Evolutionary conservation across 2,797 vertebrate genomes (phyloP), one percentile per base, ranked within the genome.

Genomic region (Peromyscus eremicus): DNA sequence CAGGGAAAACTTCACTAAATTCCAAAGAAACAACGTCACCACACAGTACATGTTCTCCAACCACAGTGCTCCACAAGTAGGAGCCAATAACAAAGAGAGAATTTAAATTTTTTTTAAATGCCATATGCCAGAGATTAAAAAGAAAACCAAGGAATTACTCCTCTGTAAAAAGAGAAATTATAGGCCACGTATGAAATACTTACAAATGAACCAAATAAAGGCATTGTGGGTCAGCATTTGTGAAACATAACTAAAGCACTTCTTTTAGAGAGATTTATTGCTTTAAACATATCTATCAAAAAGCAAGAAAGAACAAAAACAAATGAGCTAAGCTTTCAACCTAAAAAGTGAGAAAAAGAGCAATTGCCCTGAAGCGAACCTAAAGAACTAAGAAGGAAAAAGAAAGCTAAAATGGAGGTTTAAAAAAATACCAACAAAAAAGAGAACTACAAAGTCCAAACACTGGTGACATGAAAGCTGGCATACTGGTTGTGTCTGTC

Each of bases 291-390:
- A 96, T 96, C 91, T 96, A 92, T 96, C 85, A 91, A 71, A 95
- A 92, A 92, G 88, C 75, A 75, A 96, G 95, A 96, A 96, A 89
- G 94, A 97, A 94, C 13, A 89, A 97, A 96, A 97, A 97, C 84
- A 97, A 96, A 96, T 96, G 97, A 97, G 82, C 97, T 97, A 96
- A 97, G 62, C 66, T 94, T 93, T 93, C 49, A 88, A 70, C 75
- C 94, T 52, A 77, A 81, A 55, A 83, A 85, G 57, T 57, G 46
- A 95, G 92, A 52, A 92, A 95, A 95, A 94, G 19, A 57, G 32
- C 32, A 77, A 62, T 10, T 82, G 52, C 55, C 70, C 77, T 19
- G 52, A 71, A 75, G 1, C 29, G 92, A 94, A 92, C 4, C 5
- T 12, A 40, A 77, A 66, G 75, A 91, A 89, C 11, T 46, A 85